Conservation (phyloP, 2,113 vertebrate genomes). For the Rhegmatorhina hoffmannsi region DNA sequence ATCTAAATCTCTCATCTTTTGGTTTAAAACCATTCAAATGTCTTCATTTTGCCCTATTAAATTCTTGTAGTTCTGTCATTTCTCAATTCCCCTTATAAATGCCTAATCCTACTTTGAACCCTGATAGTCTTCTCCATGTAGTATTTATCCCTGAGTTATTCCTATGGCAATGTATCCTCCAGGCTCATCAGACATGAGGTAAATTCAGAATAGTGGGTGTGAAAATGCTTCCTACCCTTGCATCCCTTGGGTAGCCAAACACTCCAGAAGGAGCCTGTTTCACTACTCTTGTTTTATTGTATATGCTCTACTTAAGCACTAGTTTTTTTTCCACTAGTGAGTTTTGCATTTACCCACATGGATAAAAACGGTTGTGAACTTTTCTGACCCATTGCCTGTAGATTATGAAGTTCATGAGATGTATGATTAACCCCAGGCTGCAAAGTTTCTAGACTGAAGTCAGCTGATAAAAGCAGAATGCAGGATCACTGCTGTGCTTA, state of each 20-base stretch:
- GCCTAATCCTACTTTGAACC: background rate
- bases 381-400: background rate
- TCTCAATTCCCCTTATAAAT: background rate
- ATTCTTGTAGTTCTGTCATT: background rate
- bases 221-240: background rate
- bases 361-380: background rate
- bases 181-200: background rate
- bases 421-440: background rate
- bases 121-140: background rate
- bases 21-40: background rate
- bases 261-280: background rate
- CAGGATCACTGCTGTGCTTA: background rate
- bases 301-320: background rate
- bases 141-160: background rate
- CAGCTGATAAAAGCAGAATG: conserved; percentile 31
- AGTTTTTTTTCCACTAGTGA: background rate
- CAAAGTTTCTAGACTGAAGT: background rate
- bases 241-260: background rate
- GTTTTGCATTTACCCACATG: background rate
- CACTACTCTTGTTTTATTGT: background rate
- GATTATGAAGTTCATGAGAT: background rate
- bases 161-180: background rate
- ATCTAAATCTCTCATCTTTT: background rate
- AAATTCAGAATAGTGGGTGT: background rate
- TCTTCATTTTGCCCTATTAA: background rate